These are phyloP conservation scores for Polietes domitor DNA, from an alignment of 2,888 invertebrate genomes.

Conservation along the genomic window DNA sequence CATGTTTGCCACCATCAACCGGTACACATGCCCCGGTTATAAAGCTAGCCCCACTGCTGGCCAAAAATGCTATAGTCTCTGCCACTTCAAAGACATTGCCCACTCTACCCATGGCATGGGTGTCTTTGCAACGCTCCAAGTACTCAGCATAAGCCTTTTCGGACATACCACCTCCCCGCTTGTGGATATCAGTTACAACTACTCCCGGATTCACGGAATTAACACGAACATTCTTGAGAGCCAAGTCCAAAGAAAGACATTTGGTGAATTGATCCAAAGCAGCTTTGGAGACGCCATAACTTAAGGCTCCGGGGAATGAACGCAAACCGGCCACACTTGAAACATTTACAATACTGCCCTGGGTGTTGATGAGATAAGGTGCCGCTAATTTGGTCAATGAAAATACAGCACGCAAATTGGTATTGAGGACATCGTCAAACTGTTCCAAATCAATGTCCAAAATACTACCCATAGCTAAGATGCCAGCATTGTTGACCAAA, in stretches of 20 bases:
- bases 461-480: conserved; percentile 88
- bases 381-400: conserved; percentile 90
- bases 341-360: conserved; percentile 94
- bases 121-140: conserved; percentile 88
- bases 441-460: conserved; percentile 90
- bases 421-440: conserved; percentile 91
- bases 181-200: conserved; percentile 91
- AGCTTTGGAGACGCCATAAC: conserved; percentile 95
- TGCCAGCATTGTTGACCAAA: conserved; percentile 93
- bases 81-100: conserved; percentile 93
- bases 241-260: conserved; percentile 92
- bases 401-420: conserved; percentile 90
- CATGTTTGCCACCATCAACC: conserved; percentile 84
- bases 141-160: conserved; percentile 89
- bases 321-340: conserved; percentile 94
- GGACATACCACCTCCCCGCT: conserved; percentile 89
- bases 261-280: conserved; percentile 95
- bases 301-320: conserved; percentile 92
- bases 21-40: conserved; percentile 88
- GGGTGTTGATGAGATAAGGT: conserved; percentile 88
- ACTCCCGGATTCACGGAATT: conserved; percentile 97
- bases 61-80: conserved; percentile 92
- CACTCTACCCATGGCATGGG: conserved; percentile 93
- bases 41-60: conserved; percentile 87
- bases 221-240: conserved; percentile 89